Base-by-base conservation (phyloP, 2,888 invertebrate species). In the Oscheius sp. region DNA sequence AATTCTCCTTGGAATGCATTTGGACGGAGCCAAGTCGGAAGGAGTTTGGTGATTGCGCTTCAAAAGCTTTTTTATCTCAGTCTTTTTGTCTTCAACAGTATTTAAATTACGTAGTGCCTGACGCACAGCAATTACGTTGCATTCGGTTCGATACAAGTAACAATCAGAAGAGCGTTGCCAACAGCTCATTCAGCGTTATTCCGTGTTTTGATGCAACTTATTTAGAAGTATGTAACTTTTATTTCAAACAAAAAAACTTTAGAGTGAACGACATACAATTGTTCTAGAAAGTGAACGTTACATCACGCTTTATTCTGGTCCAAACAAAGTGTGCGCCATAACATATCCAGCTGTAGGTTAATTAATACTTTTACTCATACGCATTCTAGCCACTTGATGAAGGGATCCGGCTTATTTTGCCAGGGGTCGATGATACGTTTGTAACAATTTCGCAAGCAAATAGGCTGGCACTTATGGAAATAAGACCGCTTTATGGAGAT, bases 1-100 rank as follows among this genome's bases (percentile, higher is more conserved):
- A 93, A 79, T 90, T 95, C 74, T 95, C 94, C 83, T 89, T 96
- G 50, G 95, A 96, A 79, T 92, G 93, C 85, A 89, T 95, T 15
- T 96, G 95, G 95, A 92, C 92, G 0, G 95, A 95, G 69, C 79
- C 86, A 5, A 8, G 5, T 20, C 25, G 55, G 2, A 61, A 65
- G 12, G 70, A 65, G n/a, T 27, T n/a, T 31, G 8, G 5, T 6
- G 31, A 17, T 6, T 23, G 33, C 20, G 64, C 70, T 15, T 12
- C 33, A 15, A 70, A 65, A 64, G 68, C 46, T 29, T 68, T 68
- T 39, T 23, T 68, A 15, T 68, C 68, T 5, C 29, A 39, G 4
- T 68, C 68, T 8, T 25, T 68, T n/a, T 61, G 20, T 20, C 27
- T 25, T 1, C 68, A 68, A 12, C 17, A 33, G 3, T 61, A 27